These are phyloP conservation scores for Alcedo quadribrachys DNA, from an alignment of 2,797 vertebrate genomes.

Conservation along the genomic window DNA sequence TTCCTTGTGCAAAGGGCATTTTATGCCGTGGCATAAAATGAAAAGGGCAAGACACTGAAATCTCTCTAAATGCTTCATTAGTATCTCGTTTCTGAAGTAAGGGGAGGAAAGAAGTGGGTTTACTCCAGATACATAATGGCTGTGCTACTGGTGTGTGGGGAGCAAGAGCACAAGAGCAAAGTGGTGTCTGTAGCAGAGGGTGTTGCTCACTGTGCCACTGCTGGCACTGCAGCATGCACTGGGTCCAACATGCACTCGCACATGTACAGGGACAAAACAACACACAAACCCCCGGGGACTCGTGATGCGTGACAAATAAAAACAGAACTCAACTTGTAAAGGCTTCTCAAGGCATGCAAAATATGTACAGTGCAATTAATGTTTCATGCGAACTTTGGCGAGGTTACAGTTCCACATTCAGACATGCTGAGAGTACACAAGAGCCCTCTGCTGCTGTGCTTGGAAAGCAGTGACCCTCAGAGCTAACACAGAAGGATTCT, in stretches of 20 bases:
- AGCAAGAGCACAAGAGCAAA: not conserved
- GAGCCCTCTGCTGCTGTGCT: not conserved
- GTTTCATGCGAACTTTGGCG: slow-evolving; percentile 76
- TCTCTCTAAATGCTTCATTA: not conserved
- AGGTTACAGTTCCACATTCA: slow-evolving; percentile 72
- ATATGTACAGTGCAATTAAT: slow-evolving; percentile 75
- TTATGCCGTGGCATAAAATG: not conserved
- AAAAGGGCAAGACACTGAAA: not conserved
- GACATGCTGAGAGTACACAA: slow-evolving; percentile 63
- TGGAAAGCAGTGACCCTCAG: not conserved
- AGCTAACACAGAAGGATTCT: not conserved
- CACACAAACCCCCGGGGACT: not conserved
- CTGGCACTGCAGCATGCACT: slow-evolving; percentile 67
- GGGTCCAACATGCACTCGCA: slow-evolving; percentile 68
- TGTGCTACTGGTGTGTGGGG: not conserved
- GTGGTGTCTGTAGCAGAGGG: not conserved
- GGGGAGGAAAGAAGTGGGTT: not conserved
- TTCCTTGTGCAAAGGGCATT: not conserved
- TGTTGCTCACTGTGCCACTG: not conserved
- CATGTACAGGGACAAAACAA: slow-evolving; percentile 23
- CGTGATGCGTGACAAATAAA: slow-evolving; percentile 47
- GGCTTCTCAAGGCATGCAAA: slow-evolving; percentile 75
- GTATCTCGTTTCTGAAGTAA: not conserved
- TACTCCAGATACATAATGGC: not conserved
- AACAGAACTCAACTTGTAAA: slow-evolving; percentile 60